Conservation (phyloP, 2,113 vertebrate genomes). For the Centrocercus urophasianus region DNA sequence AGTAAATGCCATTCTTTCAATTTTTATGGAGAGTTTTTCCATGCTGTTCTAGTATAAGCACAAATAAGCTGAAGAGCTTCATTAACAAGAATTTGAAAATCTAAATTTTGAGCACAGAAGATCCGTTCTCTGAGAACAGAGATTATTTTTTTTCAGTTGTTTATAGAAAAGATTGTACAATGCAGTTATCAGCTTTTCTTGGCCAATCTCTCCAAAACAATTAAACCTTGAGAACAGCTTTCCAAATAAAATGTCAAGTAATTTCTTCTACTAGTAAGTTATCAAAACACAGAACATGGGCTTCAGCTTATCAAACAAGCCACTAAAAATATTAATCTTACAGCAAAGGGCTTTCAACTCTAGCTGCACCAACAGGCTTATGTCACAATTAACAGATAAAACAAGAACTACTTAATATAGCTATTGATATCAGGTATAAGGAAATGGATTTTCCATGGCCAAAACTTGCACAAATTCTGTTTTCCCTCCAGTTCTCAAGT, state of each 20-base stretch:
- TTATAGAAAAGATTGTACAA: not conserved
- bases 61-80: not conserved
- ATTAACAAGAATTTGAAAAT: not conserved
- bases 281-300: not conserved
- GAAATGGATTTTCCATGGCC: not conserved
- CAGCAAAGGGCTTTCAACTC: not conserved
- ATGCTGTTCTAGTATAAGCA: not conserved
- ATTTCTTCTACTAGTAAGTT: not conserved
- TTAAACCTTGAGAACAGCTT: not conserved
- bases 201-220: not conserved
- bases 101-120: not conserved
- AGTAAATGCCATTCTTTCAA: not conserved
- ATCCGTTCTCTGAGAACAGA: not conserved
- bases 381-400: not conserved
- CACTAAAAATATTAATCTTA: not conserved
- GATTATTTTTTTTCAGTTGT: not conserved
- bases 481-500: not conserved
- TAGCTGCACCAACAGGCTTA: not conserved
- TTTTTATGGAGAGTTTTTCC: not conserved
- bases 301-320: not conserved
- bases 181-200: not conserved
- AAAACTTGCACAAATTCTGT: not conserved
- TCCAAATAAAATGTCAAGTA: not conserved
- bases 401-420: not conserved
- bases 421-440: not conserved